Evolutionary conservation across 2,113 vertebrate species (phyloP).

Genomic region (Bubo blakistoni): DNA sequence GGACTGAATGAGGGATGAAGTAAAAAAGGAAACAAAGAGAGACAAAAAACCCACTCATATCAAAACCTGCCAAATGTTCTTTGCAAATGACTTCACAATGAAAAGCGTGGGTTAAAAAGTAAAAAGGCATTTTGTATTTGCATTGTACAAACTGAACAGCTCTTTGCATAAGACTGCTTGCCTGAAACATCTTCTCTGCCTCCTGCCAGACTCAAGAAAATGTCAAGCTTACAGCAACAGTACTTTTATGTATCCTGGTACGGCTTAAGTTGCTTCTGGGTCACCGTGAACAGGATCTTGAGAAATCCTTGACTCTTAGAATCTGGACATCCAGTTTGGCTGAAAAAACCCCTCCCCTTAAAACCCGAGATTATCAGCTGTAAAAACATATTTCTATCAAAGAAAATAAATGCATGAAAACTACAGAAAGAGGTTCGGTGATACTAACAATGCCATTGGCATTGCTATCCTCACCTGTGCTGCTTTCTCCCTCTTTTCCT

Average conservation of each 20-base stretch:
- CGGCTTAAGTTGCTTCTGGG: not conserved
- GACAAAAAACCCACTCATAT: not conserved
- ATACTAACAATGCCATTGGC: no score
- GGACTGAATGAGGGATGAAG: not conserved
- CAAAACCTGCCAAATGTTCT: slow-evolving; percentile 14
- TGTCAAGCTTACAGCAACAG: not conserved
- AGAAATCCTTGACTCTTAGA: not conserved
- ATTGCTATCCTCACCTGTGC: no score
- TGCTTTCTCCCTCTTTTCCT: no score
- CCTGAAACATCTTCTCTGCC: not conserved
- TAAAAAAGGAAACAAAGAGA: not conserved
- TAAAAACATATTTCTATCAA: not conserved
- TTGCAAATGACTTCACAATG: not conserved
- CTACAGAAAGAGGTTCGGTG: no score
- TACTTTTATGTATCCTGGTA: not conserved
- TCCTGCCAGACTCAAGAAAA: slow-evolving; percentile 53
- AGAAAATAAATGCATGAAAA: no score
- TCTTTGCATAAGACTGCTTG: not conserved
- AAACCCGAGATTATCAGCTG: not conserved
- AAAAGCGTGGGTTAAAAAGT: not conserved
- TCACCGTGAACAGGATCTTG: not conserved
- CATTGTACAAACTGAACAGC: not conserved
- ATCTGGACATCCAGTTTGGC: not conserved
- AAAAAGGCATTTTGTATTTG: not conserved
- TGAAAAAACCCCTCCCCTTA: not conserved